Conservation (phyloP, 2,113 vertebrate species). For the Synodontis membranacea region DNA sequence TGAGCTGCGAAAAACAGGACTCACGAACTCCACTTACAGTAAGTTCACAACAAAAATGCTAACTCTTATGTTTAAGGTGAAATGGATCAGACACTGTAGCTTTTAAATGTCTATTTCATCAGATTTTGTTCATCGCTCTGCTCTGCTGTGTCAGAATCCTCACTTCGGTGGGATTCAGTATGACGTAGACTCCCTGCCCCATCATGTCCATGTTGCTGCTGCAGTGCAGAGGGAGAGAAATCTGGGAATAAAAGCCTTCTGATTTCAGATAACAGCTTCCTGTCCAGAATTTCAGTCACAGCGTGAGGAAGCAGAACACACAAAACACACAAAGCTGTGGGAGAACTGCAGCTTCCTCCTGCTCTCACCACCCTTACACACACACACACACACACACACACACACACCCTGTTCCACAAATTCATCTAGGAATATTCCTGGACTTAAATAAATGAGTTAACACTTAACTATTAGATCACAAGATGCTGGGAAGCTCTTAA, state of each 20-base stretch:
- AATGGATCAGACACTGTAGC: not conserved
- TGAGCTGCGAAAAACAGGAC: not conserved
- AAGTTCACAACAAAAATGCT: not conserved
- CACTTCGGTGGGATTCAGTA: not conserved
- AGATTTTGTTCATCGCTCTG: not conserved
- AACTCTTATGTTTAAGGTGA: not conserved
- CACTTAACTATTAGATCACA: not conserved
- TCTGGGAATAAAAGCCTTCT: not conserved
- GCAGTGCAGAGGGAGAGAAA: not conserved
- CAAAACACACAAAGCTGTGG: not conserved
- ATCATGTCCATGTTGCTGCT: not conserved
- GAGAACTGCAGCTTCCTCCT: not conserved
- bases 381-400: not conserved
- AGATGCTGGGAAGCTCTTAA: not conserved
- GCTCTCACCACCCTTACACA: not conserved
- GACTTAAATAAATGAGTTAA: not conserved
- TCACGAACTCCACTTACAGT: not conserved
- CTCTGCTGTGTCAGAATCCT: not conserved
- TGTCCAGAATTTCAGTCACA: not conserved
- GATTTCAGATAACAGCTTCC: not conserved
- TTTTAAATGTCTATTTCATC: not conserved
- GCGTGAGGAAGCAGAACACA: not conserved
- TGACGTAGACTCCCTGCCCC: not conserved
- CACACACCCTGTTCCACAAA: not conserved
- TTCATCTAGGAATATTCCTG: not conserved